A percentile compares a stretch with the other conserved stretches of the same genome.
phyloP scores from a whole-genome alignment of 2,888 invertebrate genomes.

The Melanostoma mellinum region DNA sequence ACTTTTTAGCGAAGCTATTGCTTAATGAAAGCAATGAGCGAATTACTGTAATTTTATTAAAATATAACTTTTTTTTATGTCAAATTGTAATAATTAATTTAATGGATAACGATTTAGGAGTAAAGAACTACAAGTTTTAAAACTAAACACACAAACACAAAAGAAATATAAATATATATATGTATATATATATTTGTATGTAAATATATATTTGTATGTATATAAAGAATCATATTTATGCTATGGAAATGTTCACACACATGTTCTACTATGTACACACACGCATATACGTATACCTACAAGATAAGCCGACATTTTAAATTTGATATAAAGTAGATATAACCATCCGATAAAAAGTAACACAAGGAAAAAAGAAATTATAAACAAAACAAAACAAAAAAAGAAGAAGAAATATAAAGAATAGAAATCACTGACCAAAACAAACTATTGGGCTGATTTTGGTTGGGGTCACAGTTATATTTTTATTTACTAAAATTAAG shows the following conservation, averaged over 20 bases:
- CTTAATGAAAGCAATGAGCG: no score
- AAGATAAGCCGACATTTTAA: conserved; percentile 49
- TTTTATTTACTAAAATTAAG: conserved; percentile 67
- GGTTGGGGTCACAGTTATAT: conserved; percentile 63
- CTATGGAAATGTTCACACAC: conserved; percentile 59
- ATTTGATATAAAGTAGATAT: conserved; percentile 63
- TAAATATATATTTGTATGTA: conserved; percentile 48
- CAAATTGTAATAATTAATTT: conserved; percentile 63
- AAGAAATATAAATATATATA: conserved; percentile 3
- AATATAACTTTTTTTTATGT: conserved; percentile 65
- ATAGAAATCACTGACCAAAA: conserved; percentile 61
- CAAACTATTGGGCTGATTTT: conserved; percentile 53
- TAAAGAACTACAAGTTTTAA: conserved; percentile 64
- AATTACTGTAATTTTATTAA: conserved; percentile 35
- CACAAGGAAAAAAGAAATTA: no score
- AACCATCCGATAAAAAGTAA: conserved; percentile 21
- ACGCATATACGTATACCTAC: conserved; percentile 48
- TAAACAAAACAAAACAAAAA: no score
- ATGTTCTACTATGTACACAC: conserved; percentile 53
- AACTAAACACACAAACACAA: conserved; percentile 41
- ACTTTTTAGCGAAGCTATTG: no score
- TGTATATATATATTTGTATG: conserved; percentile 50
- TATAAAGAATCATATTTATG: conserved; percentile 51
- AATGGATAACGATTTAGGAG: conserved; percentile 47
- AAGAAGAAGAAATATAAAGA: no score